These are phyloP conservation scores for Caenorhabditis sp. DNA, from an alignment of 2,888 invertebrate species.

Conservation along the genomic window DNA sequence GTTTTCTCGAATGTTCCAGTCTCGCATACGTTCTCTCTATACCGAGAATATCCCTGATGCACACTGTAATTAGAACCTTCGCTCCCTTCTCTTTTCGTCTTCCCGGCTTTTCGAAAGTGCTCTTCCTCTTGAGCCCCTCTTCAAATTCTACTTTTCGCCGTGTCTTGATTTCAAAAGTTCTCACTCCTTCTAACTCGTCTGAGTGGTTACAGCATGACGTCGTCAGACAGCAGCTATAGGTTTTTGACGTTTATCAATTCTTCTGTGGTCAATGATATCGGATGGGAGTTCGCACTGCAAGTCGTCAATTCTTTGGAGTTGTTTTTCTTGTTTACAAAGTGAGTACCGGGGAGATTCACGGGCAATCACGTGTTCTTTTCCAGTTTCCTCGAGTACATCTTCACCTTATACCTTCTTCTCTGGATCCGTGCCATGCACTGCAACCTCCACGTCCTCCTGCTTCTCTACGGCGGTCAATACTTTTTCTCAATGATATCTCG, in stretches of 20 bases:
- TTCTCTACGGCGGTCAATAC: constrained; percentile 59
- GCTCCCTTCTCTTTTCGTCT: too few relatives aligned
- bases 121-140: not conserved
- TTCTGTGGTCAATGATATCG: constrained; percentile 37
- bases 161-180: constrained; percentile 1
- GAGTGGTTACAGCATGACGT: constrained; percentile 21
- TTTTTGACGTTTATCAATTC: constrained; percentile 56
- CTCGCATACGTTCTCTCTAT: too few relatives aligned
- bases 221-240: constrained; percentile 14
- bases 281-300: constrained; percentile 39
- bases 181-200: not conserved
- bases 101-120: not conserved
- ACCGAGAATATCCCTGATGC: constrained; percentile 19
- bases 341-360: too few relatives aligned
- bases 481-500: constrained; percentile 57
- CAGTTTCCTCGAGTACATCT: constrained; percentile 58
- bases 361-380: too few relatives aligned
- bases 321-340: constrained; percentile 35
- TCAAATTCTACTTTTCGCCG: not conserved
- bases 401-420: constrained; percentile 42
- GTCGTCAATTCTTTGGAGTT: constrained; percentile 18
- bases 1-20: too few relatives aligned
- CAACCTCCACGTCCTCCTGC: constrained; percentile 50
- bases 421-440: constrained; percentile 53
- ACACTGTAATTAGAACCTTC: constrained; percentile 25